phyloP scores from a whole-genome alignment of 2,113 vertebrate species.

The Apeltes quadracus region DNA sequence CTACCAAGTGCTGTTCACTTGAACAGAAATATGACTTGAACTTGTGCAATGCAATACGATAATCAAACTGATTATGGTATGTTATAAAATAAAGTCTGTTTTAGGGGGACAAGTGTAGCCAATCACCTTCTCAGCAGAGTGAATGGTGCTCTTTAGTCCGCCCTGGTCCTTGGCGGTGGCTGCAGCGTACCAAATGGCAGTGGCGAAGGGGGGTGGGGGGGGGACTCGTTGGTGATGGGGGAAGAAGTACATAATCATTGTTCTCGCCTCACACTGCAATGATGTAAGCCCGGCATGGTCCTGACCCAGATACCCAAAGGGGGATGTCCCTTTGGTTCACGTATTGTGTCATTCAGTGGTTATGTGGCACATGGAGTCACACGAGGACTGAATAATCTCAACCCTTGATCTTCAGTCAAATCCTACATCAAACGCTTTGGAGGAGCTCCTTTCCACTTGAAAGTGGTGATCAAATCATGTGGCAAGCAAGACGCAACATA shows the following conservation, averaged over 20 bases:
- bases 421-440: conserved; percentile 22
- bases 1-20: conserved; percentile 26
- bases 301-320: neutral
- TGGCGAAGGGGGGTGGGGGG: no score
- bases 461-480: neutral
- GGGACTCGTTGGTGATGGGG: neutral
- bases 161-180: neutral
- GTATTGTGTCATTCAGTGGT: neutral
- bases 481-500: neutral
- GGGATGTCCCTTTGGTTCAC: neutral
- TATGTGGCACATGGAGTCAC: conserved; percentile 10
- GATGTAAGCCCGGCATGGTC: neutral
- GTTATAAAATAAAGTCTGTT: no score
- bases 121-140: neutral
- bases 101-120: no score
- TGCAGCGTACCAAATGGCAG: neutral
- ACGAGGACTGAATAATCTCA: conserved; percentile 1
- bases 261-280: neutral
- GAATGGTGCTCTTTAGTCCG: no score
- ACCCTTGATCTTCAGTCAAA: conserved; percentile 22
- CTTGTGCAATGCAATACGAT: no score
- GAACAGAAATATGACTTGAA: no score
- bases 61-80: no score
- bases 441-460: conserved; percentile 22
- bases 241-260: neutral